Conservation (phyloP, 2,888 invertebrate species). For the Andrena fulva region DNA sequence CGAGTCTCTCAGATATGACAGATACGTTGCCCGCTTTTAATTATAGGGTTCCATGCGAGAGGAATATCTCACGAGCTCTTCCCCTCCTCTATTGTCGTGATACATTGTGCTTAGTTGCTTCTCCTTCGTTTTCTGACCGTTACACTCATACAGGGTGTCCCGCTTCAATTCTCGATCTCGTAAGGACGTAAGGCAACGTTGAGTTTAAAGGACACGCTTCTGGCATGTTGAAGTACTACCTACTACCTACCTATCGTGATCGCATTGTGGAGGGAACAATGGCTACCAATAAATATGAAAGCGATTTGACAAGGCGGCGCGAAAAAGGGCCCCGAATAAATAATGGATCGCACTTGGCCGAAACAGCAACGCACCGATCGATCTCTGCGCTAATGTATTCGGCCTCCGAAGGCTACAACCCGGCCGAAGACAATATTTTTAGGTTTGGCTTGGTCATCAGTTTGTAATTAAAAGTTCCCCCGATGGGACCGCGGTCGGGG, state of each 20-base stretch:
- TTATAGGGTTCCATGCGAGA: slow-evolving; percentile 66
- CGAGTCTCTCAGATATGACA: slow-evolving; percentile 68
- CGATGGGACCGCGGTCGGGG: slow-evolving; percentile 78
- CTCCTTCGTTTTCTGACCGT: slow-evolving; percentile 39
- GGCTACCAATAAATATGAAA: slow-evolving; percentile 30
- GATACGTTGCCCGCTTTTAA: slow-evolving; percentile 72
- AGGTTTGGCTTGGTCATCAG: slow-evolving; percentile 84
- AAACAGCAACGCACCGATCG: slow-evolving; percentile 68
- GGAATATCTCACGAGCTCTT: slow-evolving; percentile 68
- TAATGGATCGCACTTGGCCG: slow-evolving; percentile 62
- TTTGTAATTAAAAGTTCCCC: slow-evolving; percentile 83
- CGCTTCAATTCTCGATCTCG: too few species aligned
- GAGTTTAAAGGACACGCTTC: too few species aligned
- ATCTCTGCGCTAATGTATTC: slow-evolving; percentile 75
- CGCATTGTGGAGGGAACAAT: not conserved
- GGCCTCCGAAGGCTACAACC: slow-evolving; percentile 66
- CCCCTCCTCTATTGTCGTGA: slow-evolving; percentile 12
- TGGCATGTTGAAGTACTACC: not conserved
- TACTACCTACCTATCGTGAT: slow-evolving; percentile 3
- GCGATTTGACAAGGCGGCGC: slow-evolving; percentile 33
- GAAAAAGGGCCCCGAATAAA: slow-evolving; percentile 57
- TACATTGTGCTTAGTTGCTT: slow-evolving; percentile 28
- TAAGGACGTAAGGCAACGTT: too few species aligned
- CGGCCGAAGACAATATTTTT: slow-evolving; percentile 82
- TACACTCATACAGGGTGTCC: slow-evolving; percentile 5